Evolutionary conservation across 2,113 vertebrate species (phyloP).

Genomic region (Grammomys dolichurus): DNA sequence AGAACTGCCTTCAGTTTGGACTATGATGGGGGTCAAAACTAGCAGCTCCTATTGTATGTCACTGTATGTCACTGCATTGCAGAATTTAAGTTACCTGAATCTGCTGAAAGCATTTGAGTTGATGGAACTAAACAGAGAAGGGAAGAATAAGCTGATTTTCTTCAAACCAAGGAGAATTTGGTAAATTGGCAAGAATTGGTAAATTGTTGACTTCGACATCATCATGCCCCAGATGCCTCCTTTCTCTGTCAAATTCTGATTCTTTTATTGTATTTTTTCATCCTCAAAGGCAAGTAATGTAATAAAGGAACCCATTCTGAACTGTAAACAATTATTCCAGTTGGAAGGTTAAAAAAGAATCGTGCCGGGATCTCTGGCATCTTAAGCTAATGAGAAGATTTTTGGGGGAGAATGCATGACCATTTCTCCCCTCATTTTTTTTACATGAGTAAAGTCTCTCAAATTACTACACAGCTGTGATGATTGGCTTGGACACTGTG

Average conservation of each 20-base stretch:
- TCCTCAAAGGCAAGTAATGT: slow-evolving; percentile 43
- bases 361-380: background rate
- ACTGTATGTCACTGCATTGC: background rate
- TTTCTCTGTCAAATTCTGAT: slow-evolving; percentile 19
- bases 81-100: background rate
- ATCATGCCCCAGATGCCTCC: background rate
- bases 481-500: background rate
- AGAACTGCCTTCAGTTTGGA: background rate
- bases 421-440: background rate
- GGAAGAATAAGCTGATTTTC: slow-evolving; percentile 16
- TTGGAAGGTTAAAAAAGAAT: background rate
- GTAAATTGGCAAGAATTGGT: background rate
- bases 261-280: slow-evolving; percentile 46
- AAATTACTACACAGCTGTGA: slow-evolving; percentile 2
- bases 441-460: background rate
- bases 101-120: background rate
- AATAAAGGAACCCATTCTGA: background rate
- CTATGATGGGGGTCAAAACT: background rate
- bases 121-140: background rate
- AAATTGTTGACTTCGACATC: slow-evolving; percentile 19
- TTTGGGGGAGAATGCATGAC: background rate
- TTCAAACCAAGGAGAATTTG: slow-evolving; percentile 15
- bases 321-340: background rate
- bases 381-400: background rate
- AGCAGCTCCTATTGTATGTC: background rate